Base-by-base conservation (phyloP, 2,888 invertebrate species). In the Holacanthella duospinosa region DNA sequence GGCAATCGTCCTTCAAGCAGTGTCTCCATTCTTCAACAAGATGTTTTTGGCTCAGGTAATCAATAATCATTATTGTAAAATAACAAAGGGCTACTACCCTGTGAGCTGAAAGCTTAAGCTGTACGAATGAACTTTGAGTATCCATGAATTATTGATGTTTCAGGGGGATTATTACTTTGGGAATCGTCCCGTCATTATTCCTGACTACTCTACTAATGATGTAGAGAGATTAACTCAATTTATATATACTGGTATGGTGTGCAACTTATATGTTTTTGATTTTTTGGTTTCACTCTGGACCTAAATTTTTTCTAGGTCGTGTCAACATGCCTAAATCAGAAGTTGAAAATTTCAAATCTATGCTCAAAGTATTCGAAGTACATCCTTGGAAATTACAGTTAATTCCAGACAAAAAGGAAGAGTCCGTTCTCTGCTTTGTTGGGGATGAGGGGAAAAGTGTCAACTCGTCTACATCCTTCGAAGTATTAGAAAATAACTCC, bases 11-110 rank as follows among this genome's bases (percentile, higher is more conserved):
- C 55, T 63, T 19, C 28, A 48, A 29, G 63, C 28, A 1, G 59
- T 55, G 1, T 59, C 59, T 1, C 59, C 63, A 21, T 63, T 59
- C 28, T 63, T 63, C 43, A 53, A 48, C 1, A 25, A 26, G 26
- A 63, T 63, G 21, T 63, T 63, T 59, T n/a, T 26, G n/a, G 28
- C 55, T 2, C 63, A 63, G 59, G 63, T 63, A 59, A 29, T 4
- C 36, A 16, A n/a, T 36, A 36, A 36, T 36, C 6, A 36, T 36
- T 36, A 12, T 6, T 36, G 9, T 12, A 36, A 36, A 36, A 9
- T 48, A 21, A 48, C n/a, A 21, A 9, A 48, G 36, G 36, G 36
- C 48, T 48, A 21, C 4, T 21, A 21, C 48, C 6, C 16, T 12
- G 9, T 36, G 36, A 36, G 16, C 36, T 12, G 36, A 36, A 36